Base-by-base conservation (phyloP, 2,797 vertebrate genomes). In the Harpagifer antarcticus region DNA sequence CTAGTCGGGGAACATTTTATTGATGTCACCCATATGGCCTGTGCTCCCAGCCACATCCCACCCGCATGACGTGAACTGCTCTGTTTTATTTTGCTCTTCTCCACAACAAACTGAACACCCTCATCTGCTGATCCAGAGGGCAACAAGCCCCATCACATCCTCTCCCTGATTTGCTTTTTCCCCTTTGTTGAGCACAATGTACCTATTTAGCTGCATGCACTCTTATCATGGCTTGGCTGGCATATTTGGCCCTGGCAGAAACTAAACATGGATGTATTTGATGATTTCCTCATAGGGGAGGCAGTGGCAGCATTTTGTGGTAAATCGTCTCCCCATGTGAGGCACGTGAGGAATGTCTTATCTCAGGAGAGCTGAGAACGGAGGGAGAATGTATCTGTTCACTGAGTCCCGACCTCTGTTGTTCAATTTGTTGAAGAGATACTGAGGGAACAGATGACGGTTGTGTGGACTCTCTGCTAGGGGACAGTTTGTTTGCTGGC, bases 101-200 rank as follows among this genome's bases (percentile, higher is more conserved):
- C 82, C 74, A 84, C 78, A 90, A 88, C 81, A 83, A 89, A 70
- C 85, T 59, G 55, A 83, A 68, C 64, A 65, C 86, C 84, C 80
- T 81, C 89, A 90, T 91, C 49, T 74, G 43, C 73, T 16, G 33
- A 71, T 86, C 64, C 68, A 68, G 43, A 81, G 60, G 68, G 55
- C 80, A 88, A 89, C 93, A 82, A 88, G 94, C 81, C 90, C 70
- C 16, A 27, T 93, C 93, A 59, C 91, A 92, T 94, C 91, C 86
- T 70, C 33, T n/a, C 77, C 68, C 66, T 53, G 67, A 84, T 92
- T 88, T 83, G 60, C 58, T 62, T 68, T 82, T 43, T 9, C 58
- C 75, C 73, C 76, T 86, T 89, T 90, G 88, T 85, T 66, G 78
- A 88, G 88, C 88, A 94, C 92, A 94, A 92, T 94, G 93, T 94